Evolutionary conservation across 2,888 invertebrate species (phyloP), one percentile per base, ranked within the genome.

Genomic region (Amphiduros pacificus): DNA sequence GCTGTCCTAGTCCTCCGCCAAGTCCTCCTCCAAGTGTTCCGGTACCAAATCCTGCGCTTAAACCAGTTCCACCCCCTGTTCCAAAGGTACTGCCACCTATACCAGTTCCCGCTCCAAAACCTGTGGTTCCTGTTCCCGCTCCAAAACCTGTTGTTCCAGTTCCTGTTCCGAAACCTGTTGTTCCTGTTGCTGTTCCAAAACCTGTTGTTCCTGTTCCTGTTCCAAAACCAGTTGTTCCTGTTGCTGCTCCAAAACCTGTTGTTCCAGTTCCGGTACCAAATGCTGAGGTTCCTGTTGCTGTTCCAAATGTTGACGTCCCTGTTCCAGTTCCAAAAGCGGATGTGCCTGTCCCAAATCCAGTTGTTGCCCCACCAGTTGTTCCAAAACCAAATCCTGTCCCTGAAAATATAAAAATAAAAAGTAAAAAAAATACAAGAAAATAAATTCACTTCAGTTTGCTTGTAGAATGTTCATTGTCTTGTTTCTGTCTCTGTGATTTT

Each of bases 71-170:
- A 32, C 48, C 40, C 29, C 28, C 24, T 32, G 52, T 27, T 11
- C 61, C n/a, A n/a, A n/a, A n/a, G n/a, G n/a, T n/a, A n/a, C n/a
- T n/a, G n/a, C n/a, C n/a, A n/a, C n/a, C n/a, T n/a, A n/a, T n/a
- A n/a, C n/a, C n/a, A n/a, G n/a, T n/a, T n/a, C n/a, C 55, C n/a
- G 52, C 41, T 1, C 59, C 59, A 27, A 57, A 63, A 20, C 62
- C 61, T 28, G 60, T 49, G n/a, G 56, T 44, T 26, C 61, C 53
- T n/a, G 62, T 59, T 20, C 52, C 52, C 4, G 36, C 20, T 3
- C 40, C 52, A 28, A 60, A 60, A 44, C 53, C 26, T 24, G 48
- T 51, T 27, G 57, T n/a, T n/a, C n/a, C n/a, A n/a, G n/a, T n/a
- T n/a, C n/a, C n/a, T n/a, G n/a, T n/a, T n/a, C n/a, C n/a, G n/a